Evolutionary conservation across 92 coral and sea anemone species (phyloP), one percentile per base, ranked within the genome.

Genomic region (Nematostella vectensis): DNA sequence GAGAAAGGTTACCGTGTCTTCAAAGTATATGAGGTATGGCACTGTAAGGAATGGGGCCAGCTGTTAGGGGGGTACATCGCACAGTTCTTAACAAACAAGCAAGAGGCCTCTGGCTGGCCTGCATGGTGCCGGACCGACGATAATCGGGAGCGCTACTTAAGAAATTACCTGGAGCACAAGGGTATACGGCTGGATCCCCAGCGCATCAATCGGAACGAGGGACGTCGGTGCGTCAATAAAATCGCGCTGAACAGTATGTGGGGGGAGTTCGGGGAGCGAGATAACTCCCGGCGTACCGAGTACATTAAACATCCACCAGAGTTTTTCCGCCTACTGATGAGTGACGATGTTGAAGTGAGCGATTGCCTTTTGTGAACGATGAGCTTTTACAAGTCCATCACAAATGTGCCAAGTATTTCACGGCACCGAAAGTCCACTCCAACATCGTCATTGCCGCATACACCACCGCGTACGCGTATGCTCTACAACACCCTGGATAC

Each of bases 11-110:
- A 75, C 44, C 45, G 11, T 0, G 2, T 76, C 36, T 2, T 52
- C 0, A 12, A 22, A 2, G 15, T 75, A 20, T 21, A 69, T 1
- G 75, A 82, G 50, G 83, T 76, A 8, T 76, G 83, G 78, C 67
- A 69, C 51, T 81, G 59, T 21, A 24, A 47, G 0, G 40, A 76
- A 16, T 50, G 75, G 2, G 50, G 29, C 12, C 50, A 30, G 1
- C 31, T 72, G 16, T 73, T 79, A 25, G 25, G 30, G 2, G 78
- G 50, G 1, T 80, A 80, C 37, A 58, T 80, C 12, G 66, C 74
- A 23, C 67, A 63, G 21, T 80, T 80, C 36, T 45, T 80, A 1
- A 80, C 74, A 68, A 74, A 21, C n/a, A 74, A 74, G 33, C 87
- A 79, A 44, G 81, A 73, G 42, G 25, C 74, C 19, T 29, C 48